Evolutionary conservation across 2,888 invertebrate genomes (phyloP).

Genomic region (Erpobdella octoculata): DNA sequence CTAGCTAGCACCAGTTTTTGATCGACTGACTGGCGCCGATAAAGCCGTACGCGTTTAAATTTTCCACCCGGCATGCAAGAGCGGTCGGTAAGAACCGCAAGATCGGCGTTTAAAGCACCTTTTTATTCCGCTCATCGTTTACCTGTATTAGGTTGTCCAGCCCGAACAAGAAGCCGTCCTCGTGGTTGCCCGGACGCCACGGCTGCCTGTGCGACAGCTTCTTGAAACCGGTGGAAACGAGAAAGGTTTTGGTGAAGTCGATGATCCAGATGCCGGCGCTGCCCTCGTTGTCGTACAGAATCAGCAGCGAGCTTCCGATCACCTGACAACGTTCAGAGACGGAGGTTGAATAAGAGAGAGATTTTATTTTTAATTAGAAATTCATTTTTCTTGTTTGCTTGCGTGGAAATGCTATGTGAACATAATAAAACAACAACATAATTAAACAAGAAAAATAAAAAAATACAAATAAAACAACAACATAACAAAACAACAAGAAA

Average conservation of each 20-base stretch:
- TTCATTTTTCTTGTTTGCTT: not conserved
- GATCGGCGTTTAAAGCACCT: too few species aligned
- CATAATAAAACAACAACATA: not conserved
- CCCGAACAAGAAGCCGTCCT: constrained; percentile 87
- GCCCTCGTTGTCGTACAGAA: constrained; percentile 79
- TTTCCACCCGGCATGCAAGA: too few species aligned
- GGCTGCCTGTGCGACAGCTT: constrained; percentile 69
- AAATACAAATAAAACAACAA: too few species aligned
- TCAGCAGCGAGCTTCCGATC: constrained; percentile 72
- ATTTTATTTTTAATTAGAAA: not conserved
- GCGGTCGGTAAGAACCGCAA: too few species aligned
- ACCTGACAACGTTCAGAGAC: constrained; percentile 42
- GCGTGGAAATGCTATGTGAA: not conserved
- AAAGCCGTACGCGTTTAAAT: too few species aligned
- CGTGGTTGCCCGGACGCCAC: constrained; percentile 90
- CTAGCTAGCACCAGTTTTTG: too few species aligned
- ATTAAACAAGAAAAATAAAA: too few species aligned
- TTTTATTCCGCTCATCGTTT: too few species aligned
- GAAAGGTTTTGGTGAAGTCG: constrained; percentile 85
- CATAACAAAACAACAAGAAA: not conserved
- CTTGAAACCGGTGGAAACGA: constrained; percentile 54
- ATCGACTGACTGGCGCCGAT: too few species aligned
- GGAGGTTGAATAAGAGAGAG: not conserved
- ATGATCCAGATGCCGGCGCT: constrained; percentile 85
- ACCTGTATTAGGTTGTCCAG: constrained; percentile 73